Evolutionary conservation across 2,888 invertebrate species (phyloP).

Genomic region (Lasioglossum morio): DNA sequence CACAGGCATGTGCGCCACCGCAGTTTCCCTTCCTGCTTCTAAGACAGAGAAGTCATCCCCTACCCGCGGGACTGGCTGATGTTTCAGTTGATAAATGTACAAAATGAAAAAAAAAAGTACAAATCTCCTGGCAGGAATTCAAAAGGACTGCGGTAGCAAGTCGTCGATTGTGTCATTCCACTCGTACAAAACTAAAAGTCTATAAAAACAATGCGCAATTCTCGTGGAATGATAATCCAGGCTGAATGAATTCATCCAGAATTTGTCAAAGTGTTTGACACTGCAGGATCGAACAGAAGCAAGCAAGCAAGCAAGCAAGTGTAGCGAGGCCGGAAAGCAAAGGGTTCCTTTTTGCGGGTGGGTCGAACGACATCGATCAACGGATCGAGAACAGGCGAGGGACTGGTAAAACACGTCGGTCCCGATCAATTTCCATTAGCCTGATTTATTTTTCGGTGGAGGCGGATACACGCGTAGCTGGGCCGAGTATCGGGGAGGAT

Average conservation of each 20-base stretch:
- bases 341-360: constrained; percentile 34
- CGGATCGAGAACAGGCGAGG: constrained; percentile 17
- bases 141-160: no score
- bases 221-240: background rate
- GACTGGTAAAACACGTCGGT: constrained; percentile 34
- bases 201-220: background rate
- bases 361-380: constrained; percentile 46
- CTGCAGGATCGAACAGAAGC: background rate
- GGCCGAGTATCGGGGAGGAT: background rate
- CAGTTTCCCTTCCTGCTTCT: no score
- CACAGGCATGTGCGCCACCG: no score
- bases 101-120: no score
- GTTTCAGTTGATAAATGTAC: no score
- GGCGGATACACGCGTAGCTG: constrained; percentile 45
- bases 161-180: no score
- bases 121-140: no score
- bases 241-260: background rate
- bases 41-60: no score
- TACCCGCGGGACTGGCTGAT: no score
- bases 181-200: no score
- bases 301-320: no score
- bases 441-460: constrained; percentile 53
- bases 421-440: constrained; percentile 56
- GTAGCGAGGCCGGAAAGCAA: background rate
- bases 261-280: background rate